Base-by-base conservation (phyloP, 2,888 invertebrate genomes). In the Ferrisia virgata region DNA sequence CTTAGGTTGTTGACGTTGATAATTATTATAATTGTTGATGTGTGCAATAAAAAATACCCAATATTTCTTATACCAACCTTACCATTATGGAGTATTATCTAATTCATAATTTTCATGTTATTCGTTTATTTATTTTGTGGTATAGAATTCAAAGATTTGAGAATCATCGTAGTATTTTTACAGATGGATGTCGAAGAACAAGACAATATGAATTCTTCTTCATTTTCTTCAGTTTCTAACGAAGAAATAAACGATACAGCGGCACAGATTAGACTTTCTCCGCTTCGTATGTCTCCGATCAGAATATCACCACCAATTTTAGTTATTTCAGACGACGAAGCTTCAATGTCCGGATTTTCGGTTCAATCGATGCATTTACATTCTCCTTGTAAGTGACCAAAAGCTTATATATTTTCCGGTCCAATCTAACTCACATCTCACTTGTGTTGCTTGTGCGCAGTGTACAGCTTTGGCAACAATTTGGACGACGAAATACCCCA, bases 301-400 rank as follows among this genome's bases (percentile, higher is more conserved):
- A 15, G 69, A 72, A 33, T 72, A 31, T 72, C 72, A n/a, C 72
- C 72, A 4, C 72, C 72, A 4, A 72, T 72, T 11, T 72, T 72
- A 33, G 72, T 72, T 1, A 72, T 72, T n/a, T 72, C 72, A n/a
- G 72, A 72, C 28, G 72, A 72, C n/a, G 72, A 72, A 36, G 72
- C 72, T 33, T 72, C 72, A 1, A 72, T 72, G 72, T 72, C 72
- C 0, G 72, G 33, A 31, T 72, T 72, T 33, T 72, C 72, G 0
- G 72, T 72, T 72, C 72, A 36, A 6, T 72, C 72, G n/a, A 72
- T 72, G 47, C 47, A 18, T 47, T 47, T 47, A 18, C 47, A 47
- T 9, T 47, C 47, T 47, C 47, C 47, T 47, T 13, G 47, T 47
- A 18, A 47, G 47, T 47, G 18, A 4, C 36, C 36, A 36, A 6